Percentiles rank a stretch among this genome's conserved stretches.
These are phyloP conservation scores for Drosophila bipectinata DNA, from an alignment of 1,140 invertebrate species.

Conservation along the genomic window DNA sequence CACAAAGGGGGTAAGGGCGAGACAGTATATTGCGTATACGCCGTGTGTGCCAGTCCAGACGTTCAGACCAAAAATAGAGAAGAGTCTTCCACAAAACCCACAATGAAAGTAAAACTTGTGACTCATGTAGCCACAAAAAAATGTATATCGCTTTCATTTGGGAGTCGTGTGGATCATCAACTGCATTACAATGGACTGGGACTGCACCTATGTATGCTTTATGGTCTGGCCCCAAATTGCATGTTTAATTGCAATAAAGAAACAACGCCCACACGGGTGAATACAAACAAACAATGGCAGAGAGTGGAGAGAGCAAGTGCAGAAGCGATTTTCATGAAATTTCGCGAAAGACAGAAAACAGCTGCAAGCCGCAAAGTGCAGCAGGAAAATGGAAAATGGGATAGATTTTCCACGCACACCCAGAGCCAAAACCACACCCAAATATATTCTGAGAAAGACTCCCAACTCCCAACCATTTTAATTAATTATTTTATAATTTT, in stretches of 20 bases:
- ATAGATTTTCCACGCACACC: conserved; percentile 12
- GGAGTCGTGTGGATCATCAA: conserved; percentile 25
- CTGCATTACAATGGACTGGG: conserved; percentile 36
- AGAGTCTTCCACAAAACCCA: too few relatives aligned
- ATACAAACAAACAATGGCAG: conserved; percentile 33
- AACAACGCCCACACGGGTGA: conserved; percentile 53
- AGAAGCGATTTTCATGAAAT: conserved; percentile 68
- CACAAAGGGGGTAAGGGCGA: not conserved
- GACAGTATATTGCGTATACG: conserved; percentile 42
- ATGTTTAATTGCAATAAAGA: conserved; percentile 79
- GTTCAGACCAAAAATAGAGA: not conserved
- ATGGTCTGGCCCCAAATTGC: conserved; percentile 75
- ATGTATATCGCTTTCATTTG: conserved; percentile 28
- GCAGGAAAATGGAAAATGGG: conserved; percentile 46
- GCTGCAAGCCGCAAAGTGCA: conserved; percentile 62
- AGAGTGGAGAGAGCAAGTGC: conserved; percentile 35
- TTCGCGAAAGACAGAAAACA: conserved; percentile 76
- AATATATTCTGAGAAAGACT: conserved; percentile 6
- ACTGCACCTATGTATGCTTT: conserved; percentile 66
- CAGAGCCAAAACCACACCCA: conserved; percentile 12
- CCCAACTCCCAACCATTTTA: conserved; percentile 41
- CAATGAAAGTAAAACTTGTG: conserved; percentile 36
- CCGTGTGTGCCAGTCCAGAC: conserved; percentile 18
- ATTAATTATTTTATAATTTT: conserved; percentile 61
- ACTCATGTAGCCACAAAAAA: conserved; percentile 17